Base-by-base conservation (phyloP, 2,888 invertebrate genomes). In the Anthoptus insignis region DNA sequence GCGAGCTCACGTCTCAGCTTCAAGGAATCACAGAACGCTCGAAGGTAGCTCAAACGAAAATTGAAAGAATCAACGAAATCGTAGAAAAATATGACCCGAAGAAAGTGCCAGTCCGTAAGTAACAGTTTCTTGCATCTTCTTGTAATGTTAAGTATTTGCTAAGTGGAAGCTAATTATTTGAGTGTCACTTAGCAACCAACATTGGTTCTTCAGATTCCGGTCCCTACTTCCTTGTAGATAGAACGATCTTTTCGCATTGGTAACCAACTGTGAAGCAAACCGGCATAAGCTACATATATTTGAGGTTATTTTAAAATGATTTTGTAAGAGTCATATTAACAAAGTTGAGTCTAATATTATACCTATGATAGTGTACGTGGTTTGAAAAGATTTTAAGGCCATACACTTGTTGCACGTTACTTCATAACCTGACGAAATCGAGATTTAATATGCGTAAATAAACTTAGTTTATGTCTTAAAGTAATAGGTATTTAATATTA, bases 81-180 rank as follows among this genome's bases (percentile, higher is more conserved):
- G 96, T 97, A 78, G 94, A 94, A 79, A 93, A 94, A 71, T 96
- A 95, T 90, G 97, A 98, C 89, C 98, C 98, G 68, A 98, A 97
- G 94, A 96, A 96, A 90, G 97, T 98, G 85, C 96, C 97, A 96
- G 98, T 98, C 94, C 98, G 98, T 98, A 94, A 98, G 98, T 98
- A 94, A 47, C 42, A 59, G 47, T 54, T 65, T 37, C 34, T 34
- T 53, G 47, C 57, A 57, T 50, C n/a, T n/a, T n/a, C n/a, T n/a
- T n/a, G n/a, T n/a, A n/a, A 45, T 39, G 16, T 57, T 50, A 21
- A 14, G 9, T 54, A n/a, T n/a, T 14, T 37, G 27, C 42, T 56
- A 56, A 63, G 56, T 56, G 27, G 63, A 56, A 39, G 63, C 49
- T 39, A 50, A 63, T 57, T 63, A 56, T 56, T 63, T 63, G 39